phyloP scores from a whole-genome alignment of 2,888 invertebrate genomes.

The Pyrochroa serraticornis region DNA sequence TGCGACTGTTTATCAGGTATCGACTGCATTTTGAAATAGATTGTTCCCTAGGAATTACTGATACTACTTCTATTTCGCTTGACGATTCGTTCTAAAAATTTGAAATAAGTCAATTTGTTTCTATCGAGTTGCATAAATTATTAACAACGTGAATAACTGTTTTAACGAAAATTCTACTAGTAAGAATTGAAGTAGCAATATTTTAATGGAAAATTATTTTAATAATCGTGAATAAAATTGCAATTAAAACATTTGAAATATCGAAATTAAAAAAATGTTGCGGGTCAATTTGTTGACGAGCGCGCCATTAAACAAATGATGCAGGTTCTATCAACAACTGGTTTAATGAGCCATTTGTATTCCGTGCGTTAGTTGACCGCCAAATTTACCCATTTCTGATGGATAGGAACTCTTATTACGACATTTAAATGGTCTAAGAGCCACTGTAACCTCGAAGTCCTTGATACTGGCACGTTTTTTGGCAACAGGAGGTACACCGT shows the following conservation, averaged over 20 bases:
- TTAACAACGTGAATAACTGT: no score
- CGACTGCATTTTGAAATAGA: slow-evolving; percentile 56
- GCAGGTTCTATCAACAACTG: background rate
- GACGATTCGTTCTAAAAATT: slow-evolving; percentile 57
- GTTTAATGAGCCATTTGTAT: background rate
- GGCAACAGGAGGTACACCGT: slow-evolving; percentile 72
- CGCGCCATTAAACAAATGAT: background rate
- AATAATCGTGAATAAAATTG: no score
- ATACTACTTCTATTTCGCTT: slow-evolving; percentile 68
- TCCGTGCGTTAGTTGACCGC: background rate
- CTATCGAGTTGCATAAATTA: no score
- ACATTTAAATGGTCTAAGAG: slow-evolving; percentile 71
- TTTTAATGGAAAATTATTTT: no score
- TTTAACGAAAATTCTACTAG: no score
- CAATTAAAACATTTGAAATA: no score
- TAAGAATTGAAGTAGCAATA: no score
- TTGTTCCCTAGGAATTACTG: slow-evolving; percentile 65
- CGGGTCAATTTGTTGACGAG: no score
- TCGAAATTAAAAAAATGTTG: no score
- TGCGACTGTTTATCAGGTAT: slow-evolving; percentile 63
- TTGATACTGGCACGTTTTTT: slow-evolving; percentile 72
- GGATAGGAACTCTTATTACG: slow-evolving; percentile 60
- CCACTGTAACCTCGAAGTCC: slow-evolving; percentile 77
- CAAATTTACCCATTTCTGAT: slow-evolving; percentile 49
- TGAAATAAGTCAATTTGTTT: slow-evolving; percentile 7